Base-by-base conservation (phyloP, 2,797 vertebrate species). In the Vultur gryphus region DNA sequence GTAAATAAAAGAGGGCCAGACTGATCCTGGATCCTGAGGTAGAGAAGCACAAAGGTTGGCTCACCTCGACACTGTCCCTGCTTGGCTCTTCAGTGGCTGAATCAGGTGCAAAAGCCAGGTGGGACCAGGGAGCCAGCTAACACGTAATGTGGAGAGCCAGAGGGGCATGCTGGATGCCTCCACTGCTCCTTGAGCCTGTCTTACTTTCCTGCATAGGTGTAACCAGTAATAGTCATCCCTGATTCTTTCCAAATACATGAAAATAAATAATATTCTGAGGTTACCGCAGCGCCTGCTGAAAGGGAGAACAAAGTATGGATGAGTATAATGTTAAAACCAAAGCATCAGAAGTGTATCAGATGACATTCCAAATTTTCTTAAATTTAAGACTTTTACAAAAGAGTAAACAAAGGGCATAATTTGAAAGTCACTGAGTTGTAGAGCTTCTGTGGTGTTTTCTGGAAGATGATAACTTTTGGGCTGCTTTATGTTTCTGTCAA, bases 121-220 rank as follows among this genome's bases (percentile, higher is more conserved):
- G 55, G 43, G 39, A 61, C 15, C 1, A 1, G 4, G 46, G 12
- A 77, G 19, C 4, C 16, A n/a, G 43, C 13, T 13, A 43, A 62
- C 18, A 10, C 0, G 1, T 7, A 11, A 26, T 8, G 19, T 57
- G 51, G 41, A 65, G 21, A 55, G 10, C 37, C 3, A 15, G 13
- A 17, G 12, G 29, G 7, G 2, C 6, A 2, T 17, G 11, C 28
- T 29, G 70, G 11, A 20, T 13, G 19, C 4, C 2, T 44, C 5
- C 10, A n/a, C 29, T 57, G 58, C 29, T 91, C 33, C 62, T 64
- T 39, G 24, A 70, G 28, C 46, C 46, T 3, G 0, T 28, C 31
- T 33, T 10, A 4, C 16, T 52, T 86, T 52, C 6, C 80, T 78
- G 28, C 14, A 39, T 15, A 54, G 35, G 6, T 54, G 11, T 44